phyloP scores from a whole-genome alignment of 2,113 vertebrate species.

The Ploceus nigricollis region DNA sequence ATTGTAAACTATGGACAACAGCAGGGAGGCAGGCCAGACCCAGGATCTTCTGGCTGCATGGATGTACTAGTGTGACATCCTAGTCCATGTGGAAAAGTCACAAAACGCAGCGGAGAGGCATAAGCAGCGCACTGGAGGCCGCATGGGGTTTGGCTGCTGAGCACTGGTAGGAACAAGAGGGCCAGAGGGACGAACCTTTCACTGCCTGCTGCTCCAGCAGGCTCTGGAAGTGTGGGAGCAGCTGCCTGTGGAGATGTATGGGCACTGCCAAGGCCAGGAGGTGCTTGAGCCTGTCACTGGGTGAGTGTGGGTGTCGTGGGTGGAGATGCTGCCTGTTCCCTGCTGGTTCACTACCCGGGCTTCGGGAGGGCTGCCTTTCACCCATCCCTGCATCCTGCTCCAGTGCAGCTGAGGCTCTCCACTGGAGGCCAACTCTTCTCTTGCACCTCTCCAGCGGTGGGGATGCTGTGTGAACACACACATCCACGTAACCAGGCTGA shows the following conservation, averaged over 20 bases:
- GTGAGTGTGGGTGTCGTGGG: background rate
- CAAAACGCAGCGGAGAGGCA: accelerated
- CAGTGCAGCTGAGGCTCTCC: background rate
- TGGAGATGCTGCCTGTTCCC: background rate
- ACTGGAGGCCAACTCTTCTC: background rate
- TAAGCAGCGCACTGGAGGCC: background rate
- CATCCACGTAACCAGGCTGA: background rate
- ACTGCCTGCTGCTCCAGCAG: background rate
- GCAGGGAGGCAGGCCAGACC: background rate
- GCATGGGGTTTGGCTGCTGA: accelerated
- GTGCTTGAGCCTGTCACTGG: background rate
- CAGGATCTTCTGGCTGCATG: background rate
- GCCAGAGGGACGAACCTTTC: background rate
- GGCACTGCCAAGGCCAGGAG: background rate
- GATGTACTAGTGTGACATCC: background rate
- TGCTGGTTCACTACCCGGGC: accelerated
- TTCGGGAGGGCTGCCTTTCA: background rate
- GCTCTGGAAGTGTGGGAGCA: background rate
- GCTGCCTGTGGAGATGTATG: background rate
- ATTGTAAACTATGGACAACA: background rate
- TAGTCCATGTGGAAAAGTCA: background rate
- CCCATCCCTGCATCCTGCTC: background rate
- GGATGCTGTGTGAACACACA: background rate
- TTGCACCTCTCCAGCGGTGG: background rate
- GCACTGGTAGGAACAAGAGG: background rate